Evolutionary conservation across 1,140 invertebrate species (phyloP).

Genomic region (Drosophila equinoxialis): DNA sequence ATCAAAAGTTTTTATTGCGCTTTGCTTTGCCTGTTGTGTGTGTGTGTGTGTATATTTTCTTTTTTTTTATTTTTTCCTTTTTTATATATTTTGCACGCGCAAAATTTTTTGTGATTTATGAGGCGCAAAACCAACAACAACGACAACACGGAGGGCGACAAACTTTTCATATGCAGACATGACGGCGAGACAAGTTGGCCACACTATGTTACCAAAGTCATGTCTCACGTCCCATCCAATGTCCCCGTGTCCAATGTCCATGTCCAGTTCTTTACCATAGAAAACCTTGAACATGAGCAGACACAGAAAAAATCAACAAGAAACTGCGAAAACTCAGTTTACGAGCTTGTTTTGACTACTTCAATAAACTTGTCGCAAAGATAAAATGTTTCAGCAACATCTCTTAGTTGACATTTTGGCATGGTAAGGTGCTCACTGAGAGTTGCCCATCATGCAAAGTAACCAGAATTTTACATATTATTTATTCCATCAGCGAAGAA

Average conservation of each 20-base stretch:
- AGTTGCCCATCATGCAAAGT: no score
- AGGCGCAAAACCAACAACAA: constrained; percentile 64
- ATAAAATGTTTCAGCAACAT: constrained; percentile 14
- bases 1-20: constrained; percentile 75
- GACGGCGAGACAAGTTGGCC: constrained; percentile 43
- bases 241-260: background rate
- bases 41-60: background rate
- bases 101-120: constrained; percentile 74
- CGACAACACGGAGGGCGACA: constrained; percentile 39
- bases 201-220: constrained; percentile 15
- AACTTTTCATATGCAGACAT: constrained; percentile 55
- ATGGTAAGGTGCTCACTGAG: background rate
- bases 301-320: no score
- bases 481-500: no score
- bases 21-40: constrained; percentile 37
- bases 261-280: background rate
- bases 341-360: constrained; percentile 31
- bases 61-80: constrained; percentile 9
- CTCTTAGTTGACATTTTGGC: background rate
- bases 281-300: constrained; percentile 25
- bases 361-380: constrained; percentile 21
- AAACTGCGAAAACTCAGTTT: constrained; percentile 21
- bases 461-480: no score
- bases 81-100: constrained; percentile 69
- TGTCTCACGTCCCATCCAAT: background rate